Evolutionary conservation across 2,888 invertebrate species (phyloP), one percentile per base, ranked within the genome.

Genomic region (Ferrisia virgata): DNA sequence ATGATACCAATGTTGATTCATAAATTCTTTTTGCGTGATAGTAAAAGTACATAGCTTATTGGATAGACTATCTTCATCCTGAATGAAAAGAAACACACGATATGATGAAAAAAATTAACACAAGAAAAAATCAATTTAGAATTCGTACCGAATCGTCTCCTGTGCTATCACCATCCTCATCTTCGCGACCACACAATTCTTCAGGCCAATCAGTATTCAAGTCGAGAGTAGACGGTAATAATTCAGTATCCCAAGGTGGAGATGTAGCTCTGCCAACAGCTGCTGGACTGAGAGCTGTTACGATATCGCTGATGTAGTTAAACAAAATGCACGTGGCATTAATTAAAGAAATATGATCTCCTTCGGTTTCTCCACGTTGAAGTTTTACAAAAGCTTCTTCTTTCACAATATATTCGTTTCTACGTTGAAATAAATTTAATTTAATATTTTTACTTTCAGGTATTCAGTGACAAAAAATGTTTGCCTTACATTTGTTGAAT

Each of bases 1-100:
- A 89, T 99, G 98, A 90, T 99, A 99, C 98, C 98, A 96, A 88
- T 96, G 96, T 88, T 95, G 98, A 89, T 97, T 97, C 95, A 97
- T 97, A 88, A 97, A 99, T 89, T 99, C 98, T 88, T 96, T 96
- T 88, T 97, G 96, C 0, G 98, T 99, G 84, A 97, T 93, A 6
- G 97, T 97, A 90, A 97, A 99, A 0, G 98, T 98, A 89, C 99
- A 99, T 15, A 99, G 90, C 89, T 98, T 96, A 89, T 94, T 95
- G 88, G 95, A 95, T 5, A 96, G 90, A 1, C 94, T 94, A 88
- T 96, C 96, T 88, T 96, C 96, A 88, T 96, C 96, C 91, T 93
- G 87, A 53, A 85, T 85, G 80, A 83, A 31, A 81, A 86, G 39
- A 85, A 84, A 47, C n/a, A n/a, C n/a, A 2, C n/a, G 1, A 53